Evolutionary conservation across 2,888 invertebrate genomes (phyloP), one percentile per base, ranked within the genome.

Genomic region (Pyrgus malvae): DNA sequence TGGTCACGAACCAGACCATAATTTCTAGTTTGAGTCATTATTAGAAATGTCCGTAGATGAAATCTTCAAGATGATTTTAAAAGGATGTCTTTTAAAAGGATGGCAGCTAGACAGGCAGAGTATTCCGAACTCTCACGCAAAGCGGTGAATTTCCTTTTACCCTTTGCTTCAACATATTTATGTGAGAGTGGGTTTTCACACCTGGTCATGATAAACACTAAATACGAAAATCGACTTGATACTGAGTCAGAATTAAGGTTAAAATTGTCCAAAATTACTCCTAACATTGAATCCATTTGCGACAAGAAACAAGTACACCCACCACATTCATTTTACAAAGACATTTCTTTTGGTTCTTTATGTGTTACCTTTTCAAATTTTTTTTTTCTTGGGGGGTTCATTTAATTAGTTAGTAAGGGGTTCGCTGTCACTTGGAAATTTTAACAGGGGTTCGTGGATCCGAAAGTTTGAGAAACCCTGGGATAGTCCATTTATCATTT

Each of bases 51-150:
- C 41, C 48, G 48, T 17, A 19, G 48, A 55, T 37, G 48, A 48
- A 48, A 55, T 55, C 55, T 48, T 48, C 55, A 55, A 55, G 55
- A 41, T 55, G 48, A 55, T 55, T 55, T 35, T 7, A 55, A 48
- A 48, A 55, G 8, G 55, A 48, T 46, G 48, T 48, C 48, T 55
- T 55, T 56, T 37, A 50, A 50, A 40, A 40, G 40, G 35, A 50
- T 49, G n/a, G 27, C n/a, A 29, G 27, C 56, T 46, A 51, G 41
- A 46, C 56, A 56, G 51, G 27, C 2, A 55, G 31, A 48, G 40
- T 54, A 57, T 57, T 16, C 40, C 45, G 38, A 57, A 55, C 49
- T 54, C 11, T 55, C 55, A 57, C 54, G 17, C 9, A 38, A 51
- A 53, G 37, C 51, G 48, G 48, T 48, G 42, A 53, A 48, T 50